These are phyloP conservation scores for Macrosiphum euphorbiae DNA, from an alignment of 2,888 invertebrate genomes.

Conservation along the genomic window DNA sequence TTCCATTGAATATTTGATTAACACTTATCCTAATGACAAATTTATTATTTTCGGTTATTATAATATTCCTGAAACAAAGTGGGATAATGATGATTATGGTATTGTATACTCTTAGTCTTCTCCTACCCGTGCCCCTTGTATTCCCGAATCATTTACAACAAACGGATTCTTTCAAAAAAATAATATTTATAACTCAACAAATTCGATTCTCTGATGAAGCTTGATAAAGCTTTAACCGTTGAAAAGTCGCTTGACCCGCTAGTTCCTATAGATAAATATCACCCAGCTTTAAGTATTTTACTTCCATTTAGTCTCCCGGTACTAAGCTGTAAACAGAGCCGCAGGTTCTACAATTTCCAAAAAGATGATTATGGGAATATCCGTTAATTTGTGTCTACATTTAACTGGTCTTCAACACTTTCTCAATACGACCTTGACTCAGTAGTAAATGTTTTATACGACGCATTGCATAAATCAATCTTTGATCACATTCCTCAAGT, in stretches of 20 bases:
- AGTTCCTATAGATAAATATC: slow-evolving; percentile 38
- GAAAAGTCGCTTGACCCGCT: slow-evolving; percentile 29
- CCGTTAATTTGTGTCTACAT: slow-evolving; percentile 18
- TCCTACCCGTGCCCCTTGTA: background rate
- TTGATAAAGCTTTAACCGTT: background rate
- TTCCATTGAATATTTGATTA: slow-evolving; percentile 11
- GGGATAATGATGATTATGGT: slow-evolving; percentile 32
- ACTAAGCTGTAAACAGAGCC: background rate
- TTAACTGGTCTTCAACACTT: slow-evolving; percentile 4
- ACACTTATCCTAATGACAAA: too few species aligned
- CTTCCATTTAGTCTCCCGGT: slow-evolving; percentile 5
- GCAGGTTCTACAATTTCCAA: background rate
- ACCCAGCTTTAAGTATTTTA: slow-evolving; percentile 20
- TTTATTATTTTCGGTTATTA: slow-evolving; percentile 40
- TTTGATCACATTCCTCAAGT: background rate
- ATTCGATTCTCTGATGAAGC: background rate
- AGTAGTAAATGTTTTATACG: slow-evolving; percentile 25
- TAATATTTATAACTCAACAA: slow-evolving; percentile 33
- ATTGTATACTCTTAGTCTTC: slow-evolving; percentile 1
- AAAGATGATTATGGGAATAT: slow-evolving; percentile 37
- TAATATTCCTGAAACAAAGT: slow-evolving; percentile 19
- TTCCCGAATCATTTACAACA: slow-evolving; percentile 24
- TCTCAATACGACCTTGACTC: background rate
- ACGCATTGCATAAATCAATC: slow-evolving; percentile 10
- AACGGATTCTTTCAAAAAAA: slow-evolving; percentile 35